phyloP scores from a whole-genome alignment of 2,888 invertebrate genomes.

The Agriopis aurantiaria region DNA sequence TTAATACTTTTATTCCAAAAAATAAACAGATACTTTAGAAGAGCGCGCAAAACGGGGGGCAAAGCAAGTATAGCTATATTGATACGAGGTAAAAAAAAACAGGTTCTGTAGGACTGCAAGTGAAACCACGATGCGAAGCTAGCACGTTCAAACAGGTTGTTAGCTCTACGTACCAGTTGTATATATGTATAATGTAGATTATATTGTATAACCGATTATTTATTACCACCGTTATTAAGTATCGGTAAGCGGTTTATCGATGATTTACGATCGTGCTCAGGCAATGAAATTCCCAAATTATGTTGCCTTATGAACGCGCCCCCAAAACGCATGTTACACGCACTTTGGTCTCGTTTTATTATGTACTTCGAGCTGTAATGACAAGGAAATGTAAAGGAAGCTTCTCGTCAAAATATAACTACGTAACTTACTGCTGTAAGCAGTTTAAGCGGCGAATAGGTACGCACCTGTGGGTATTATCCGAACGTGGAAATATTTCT shows the following conservation, averaged over 20 bases:
- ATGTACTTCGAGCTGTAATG: slow-evolving; percentile 10
- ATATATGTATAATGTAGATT: neutral
- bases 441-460: no score
- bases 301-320: slow-evolving; percentile 11
- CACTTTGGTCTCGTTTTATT: slow-evolving; percentile 19
- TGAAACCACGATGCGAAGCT: no score
- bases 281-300: slow-evolving; percentile 26
- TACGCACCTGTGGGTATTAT: no score
- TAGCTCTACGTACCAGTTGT: no score
- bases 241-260: slow-evolving; percentile 22
- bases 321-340: slow-evolving; percentile 29
- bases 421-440: neutral
- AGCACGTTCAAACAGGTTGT: no score
- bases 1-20: no score
- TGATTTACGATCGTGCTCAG: slow-evolving; percentile 23
- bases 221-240: slow-evolving; percentile 22
- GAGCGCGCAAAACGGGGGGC: no score
- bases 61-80: no score
- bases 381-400: slow-evolving; percentile 1
- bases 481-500: no score
- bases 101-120: no score
- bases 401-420: neutral
- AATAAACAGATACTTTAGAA: no score
- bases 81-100: no score
- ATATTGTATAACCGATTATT: neutral